These are phyloP conservation scores for Engystomops pustulosus DNA, from an alignment of 2,113 vertebrate genomes.

Conservation along the genomic window DNA sequence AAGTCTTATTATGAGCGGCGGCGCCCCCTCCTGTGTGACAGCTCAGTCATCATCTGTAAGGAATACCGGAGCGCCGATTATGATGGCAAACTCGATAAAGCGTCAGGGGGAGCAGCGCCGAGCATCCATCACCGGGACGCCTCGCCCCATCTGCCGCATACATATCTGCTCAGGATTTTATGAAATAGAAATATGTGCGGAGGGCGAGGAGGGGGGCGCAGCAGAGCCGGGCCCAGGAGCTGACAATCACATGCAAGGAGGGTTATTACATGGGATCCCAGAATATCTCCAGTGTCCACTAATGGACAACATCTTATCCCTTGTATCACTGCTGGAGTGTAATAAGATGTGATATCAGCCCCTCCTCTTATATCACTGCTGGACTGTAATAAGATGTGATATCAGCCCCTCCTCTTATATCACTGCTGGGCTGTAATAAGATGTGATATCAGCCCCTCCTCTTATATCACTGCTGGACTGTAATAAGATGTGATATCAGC, in stretches of 20 bases:
- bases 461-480: too few species aligned
- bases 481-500: too few species aligned
- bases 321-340: too few species aligned
- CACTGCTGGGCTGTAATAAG: too few species aligned
- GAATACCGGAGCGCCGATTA: conserved; percentile 95
- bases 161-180: conserved; percentile 79
- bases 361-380: too few species aligned
- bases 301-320: too few species aligned
- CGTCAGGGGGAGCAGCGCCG: conserved; percentile 85
- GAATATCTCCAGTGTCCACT: too few species aligned
- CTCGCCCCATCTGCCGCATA: conserved; percentile 93
- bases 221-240: not conserved
- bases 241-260: not conserved
- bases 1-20: conserved; percentile 81
- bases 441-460: too few species aligned
- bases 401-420: too few species aligned
- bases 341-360: too few species aligned
- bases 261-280: not conserved
- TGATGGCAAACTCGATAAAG: conserved; percentile 99
- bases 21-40: conserved; percentile 81
- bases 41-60: conserved; percentile 87
- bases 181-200: conserved; percentile 65
- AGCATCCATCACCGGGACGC: conserved; percentile 88
- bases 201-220: not conserved
- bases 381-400: too few species aligned